These are phyloP conservation scores for Galeopterus variegatus DNA, from an alignment of 2,113 vertebrate species.

Conservation along the genomic window DNA sequence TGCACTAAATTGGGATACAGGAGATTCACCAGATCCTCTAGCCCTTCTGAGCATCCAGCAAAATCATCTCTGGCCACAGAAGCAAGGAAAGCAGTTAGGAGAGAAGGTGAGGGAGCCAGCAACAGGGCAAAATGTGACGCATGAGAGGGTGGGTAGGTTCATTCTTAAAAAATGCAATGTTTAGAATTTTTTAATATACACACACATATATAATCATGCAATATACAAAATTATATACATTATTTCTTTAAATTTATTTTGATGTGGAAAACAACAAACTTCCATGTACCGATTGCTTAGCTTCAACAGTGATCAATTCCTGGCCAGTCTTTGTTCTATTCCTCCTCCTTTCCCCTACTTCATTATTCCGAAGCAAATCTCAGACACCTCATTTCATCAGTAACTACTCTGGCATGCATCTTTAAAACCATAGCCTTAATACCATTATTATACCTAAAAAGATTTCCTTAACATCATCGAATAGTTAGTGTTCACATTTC, in stretches of 20 bases:
- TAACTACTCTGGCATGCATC: background rate
- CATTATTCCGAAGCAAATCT: background rate
- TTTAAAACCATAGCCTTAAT: background rate
- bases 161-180: background rate
- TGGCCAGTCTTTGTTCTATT: background rate
- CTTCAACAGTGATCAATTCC: background rate
- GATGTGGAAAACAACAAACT: conserved; percentile 19
- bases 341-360: background rate
- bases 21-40: background rate
- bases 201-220: background rate
- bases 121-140: background rate
- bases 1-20: too few relatives aligned
- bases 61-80: background rate
- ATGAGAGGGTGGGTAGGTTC: background rate
- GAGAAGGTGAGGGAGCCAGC: background rate
- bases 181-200: background rate
- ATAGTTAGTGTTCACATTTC: background rate
- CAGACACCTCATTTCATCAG: background rate
- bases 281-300: background rate
- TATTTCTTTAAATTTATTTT: background rate
- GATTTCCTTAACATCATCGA: background rate
- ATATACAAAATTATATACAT: background rate
- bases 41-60: background rate
- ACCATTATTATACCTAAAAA: background rate
- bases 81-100: background rate